A percentile compares a stretch with the other conserved stretches of the same genome.
phyloP scores from a whole-genome alignment of 2,113 vertebrate genomes.

The Hyaena hyaena region DNA sequence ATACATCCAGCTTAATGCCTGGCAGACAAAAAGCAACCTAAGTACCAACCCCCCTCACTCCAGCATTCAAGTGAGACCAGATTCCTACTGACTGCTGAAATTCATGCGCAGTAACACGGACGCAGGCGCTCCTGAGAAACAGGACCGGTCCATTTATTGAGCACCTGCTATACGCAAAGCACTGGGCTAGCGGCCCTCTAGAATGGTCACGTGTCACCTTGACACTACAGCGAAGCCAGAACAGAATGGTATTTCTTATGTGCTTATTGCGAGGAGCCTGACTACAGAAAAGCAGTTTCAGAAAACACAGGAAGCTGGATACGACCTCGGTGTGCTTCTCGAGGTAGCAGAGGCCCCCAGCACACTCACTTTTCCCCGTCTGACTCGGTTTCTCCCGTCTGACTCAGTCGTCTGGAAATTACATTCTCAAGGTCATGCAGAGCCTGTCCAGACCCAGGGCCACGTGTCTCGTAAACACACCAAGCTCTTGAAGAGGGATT shows the following conservation, averaged over 20 bases:
- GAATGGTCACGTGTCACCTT: background rate
- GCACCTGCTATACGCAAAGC: background rate
- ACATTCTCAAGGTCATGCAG: background rate
- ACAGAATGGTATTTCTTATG: background rate
- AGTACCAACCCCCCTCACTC: no score
- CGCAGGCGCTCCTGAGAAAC: background rate
- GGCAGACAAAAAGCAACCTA: background rate
- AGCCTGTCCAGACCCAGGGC: background rate
- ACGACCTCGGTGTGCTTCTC: accelerated
- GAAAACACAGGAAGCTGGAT: background rate
- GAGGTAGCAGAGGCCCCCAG: background rate
- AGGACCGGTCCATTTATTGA: accelerated
- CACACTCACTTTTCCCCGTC: background rate
- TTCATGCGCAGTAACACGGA: background rate
- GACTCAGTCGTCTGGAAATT: background rate
- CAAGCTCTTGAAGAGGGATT: background rate
- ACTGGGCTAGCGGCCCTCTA: background rate
- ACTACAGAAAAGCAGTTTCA: background rate
- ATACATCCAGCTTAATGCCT: background rate
- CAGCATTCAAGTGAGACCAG: background rate
- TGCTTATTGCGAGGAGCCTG: background rate
- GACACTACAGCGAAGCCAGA: background rate
- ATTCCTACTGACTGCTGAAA: background rate
- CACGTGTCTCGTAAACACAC: accelerated
- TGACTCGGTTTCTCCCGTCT: background rate